Evolutionary conservation across 2,888 invertebrate genomes (phyloP).

Genomic region (Mantis religiosa): DNA sequence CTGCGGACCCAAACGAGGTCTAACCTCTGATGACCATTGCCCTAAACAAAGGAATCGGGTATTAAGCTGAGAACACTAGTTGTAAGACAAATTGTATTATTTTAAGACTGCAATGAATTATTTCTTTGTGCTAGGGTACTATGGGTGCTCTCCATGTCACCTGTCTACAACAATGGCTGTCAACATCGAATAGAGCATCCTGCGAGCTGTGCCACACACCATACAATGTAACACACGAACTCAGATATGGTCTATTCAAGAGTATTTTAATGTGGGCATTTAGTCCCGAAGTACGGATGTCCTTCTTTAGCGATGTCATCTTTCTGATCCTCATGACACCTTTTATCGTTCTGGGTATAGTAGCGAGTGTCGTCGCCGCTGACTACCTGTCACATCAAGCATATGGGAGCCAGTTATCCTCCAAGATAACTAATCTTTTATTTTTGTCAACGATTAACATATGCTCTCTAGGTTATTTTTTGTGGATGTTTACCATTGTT

Average conservation of each 20-base stretch:
- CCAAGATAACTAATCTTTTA: not conserved
- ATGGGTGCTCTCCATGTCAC: not conserved
- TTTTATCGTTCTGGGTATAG: not conserved
- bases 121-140: not conserved
- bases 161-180: not conserved
- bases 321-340: not conserved
- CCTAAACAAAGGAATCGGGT: too few species aligned
- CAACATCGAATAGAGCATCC: not conserved
- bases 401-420: not conserved
- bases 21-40: too few species aligned
- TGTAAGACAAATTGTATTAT: too few species aligned
- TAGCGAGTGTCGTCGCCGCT: not conserved
- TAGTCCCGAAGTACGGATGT: not conserved
- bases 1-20: too few species aligned
- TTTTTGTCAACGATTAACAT: not conserved
- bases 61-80: too few species aligned
- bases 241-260: not conserved
- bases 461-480: not conserved
- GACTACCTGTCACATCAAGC: not conserved
- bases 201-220: not conserved
- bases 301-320: not conserved
- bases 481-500: not conserved
- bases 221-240: not conserved
- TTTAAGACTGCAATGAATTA: too few species aligned
- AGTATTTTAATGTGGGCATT: not conserved